These are phyloP conservation scores for Pseudorhiza aurosa DNA, from an alignment of 30 jellyfish, hydroid and myxozoan genomes.

Conservation along the genomic window DNA sequence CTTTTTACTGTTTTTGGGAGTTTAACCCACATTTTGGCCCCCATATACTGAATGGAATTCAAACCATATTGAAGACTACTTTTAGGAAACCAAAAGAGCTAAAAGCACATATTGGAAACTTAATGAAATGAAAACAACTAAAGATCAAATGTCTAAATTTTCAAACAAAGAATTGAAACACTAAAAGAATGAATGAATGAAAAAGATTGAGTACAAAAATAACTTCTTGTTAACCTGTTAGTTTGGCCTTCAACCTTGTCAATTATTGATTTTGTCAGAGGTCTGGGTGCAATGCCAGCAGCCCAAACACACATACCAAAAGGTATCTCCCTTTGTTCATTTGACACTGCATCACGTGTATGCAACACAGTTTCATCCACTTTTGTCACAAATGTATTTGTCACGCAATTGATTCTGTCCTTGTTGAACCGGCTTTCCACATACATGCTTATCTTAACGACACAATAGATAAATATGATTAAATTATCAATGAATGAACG, in stretches of 20 bases:
- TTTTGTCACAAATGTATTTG: slow-evolving; percentile 92
- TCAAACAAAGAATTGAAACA: background rate
- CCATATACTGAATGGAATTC: too few relatives aligned
- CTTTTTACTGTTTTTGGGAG: too few relatives aligned
- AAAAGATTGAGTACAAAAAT: background rate
- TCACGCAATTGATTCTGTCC: slow-evolving; percentile 70
- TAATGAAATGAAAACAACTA: too few relatives aligned
- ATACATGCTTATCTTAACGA: slow-evolving; percentile 77
- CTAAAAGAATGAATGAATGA: background rate
- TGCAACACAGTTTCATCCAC: slow-evolving; percentile 66
- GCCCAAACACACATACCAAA: slow-evolving; percentile 99
- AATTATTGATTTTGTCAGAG: slow-evolving; percentile 70
- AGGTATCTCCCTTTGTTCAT: slow-evolving; percentile 58
- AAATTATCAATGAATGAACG: too few relatives aligned
- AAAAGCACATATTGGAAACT: too few relatives aligned
- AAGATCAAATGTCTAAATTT: too few relatives aligned
- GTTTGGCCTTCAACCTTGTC: slow-evolving; percentile 84
- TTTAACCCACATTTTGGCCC: too few relatives aligned
- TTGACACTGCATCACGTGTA: slow-evolving; percentile 77
- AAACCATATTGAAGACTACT: too few relatives aligned
- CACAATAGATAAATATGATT: background rate
- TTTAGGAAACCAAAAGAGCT: too few relatives aligned
- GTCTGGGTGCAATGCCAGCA: slow-evolving; percentile 95
- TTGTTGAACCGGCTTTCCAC: slow-evolving; percentile 76
- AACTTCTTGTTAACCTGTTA: slow-evolving; percentile 60